These are phyloP conservation scores for Tethya wilhelma DNA, from an alignment of 37 sponge, comb jelly and placozoan species.

Conservation along the genomic window DNA sequence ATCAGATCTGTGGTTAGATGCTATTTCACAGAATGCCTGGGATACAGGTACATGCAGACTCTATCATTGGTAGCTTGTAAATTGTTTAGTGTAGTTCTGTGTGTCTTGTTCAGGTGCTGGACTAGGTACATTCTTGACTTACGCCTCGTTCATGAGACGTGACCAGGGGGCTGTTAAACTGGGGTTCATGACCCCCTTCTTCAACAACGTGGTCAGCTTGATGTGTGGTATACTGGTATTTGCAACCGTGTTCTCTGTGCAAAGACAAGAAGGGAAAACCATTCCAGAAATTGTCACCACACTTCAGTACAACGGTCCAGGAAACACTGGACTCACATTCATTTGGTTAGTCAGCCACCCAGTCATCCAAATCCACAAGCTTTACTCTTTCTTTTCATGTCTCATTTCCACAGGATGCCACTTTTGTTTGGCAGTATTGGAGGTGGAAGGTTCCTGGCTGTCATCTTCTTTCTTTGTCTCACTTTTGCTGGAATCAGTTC, in stretches of 20 bases:
- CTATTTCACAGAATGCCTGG: slow-evolving; percentile 91
- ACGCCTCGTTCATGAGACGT: slow-evolving; percentile 83
- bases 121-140: slow-evolving; percentile 70
- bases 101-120: slow-evolving; percentile 71
- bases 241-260: slow-evolving; percentile 70
- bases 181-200: slow-evolving; percentile 66
- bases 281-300: slow-evolving; percentile 31
- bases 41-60: slow-evolving; percentile 74
- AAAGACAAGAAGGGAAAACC: slow-evolving; percentile 12
- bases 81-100: too few relatives aligned
- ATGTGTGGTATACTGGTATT: slow-evolving; percentile 82
- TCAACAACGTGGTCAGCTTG: slow-evolving; percentile 84
- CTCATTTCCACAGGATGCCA: slow-evolving; percentile 73
- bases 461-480: slow-evolving; percentile 79
- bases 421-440: slow-evolving; percentile 62
- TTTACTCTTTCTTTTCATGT: neutral
- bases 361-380: slow-evolving; percentile 4
- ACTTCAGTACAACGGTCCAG: slow-evolving; percentile 70
- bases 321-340: slow-evolving; percentile 90
- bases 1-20: slow-evolving; percentile 80
- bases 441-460: slow-evolving; percentile 65
- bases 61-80: too few relatives aligned
- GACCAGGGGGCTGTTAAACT: slow-evolving; percentile 78
- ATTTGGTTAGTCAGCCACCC: slow-evolving; percentile 62
- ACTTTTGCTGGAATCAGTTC: slow-evolving; percentile 86